Conservation (phyloP, 2,888 invertebrate species). For the Pachycephus smyrnensis region DNA sequence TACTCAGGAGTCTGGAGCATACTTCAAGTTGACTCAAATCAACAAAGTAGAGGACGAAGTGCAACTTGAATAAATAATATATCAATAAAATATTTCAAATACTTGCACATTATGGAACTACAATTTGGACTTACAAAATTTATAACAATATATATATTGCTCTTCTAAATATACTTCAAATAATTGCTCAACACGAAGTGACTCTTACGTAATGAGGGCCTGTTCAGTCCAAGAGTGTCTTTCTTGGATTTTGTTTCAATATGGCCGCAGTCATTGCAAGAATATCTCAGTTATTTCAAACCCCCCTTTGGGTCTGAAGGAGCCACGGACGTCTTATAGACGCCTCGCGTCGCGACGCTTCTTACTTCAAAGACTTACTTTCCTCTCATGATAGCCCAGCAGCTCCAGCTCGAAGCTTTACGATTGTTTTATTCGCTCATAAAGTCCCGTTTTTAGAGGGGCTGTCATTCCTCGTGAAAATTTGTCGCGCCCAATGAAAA, state of each 20-base stretch:
- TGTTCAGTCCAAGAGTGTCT: background rate
- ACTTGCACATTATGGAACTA: too few species aligned
- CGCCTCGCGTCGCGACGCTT: background rate
- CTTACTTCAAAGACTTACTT: background rate
- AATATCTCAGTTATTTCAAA: too few species aligned
- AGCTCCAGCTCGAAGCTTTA: background rate
- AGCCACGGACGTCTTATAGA: background rate
- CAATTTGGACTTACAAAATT: too few species aligned
- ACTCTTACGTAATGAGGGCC: background rate
- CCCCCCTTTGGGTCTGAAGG: background rate
- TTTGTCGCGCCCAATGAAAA: background rate
- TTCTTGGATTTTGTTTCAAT: background rate
- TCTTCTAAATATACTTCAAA: background rate
- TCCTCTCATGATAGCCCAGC: background rate
- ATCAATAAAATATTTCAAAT: too few species aligned
- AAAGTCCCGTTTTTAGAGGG: background rate
- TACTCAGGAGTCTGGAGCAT: too few species aligned
- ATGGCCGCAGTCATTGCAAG: background rate
- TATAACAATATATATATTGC: background rate
- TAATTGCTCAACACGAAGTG: background rate
- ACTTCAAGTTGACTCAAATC: too few species aligned
- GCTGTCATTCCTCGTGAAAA: background rate
- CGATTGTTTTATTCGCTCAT: slow-evolving; percentile 1
- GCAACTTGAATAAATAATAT: too few species aligned
- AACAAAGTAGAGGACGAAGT: too few species aligned